Evolutionary conservation across 2,888 invertebrate genomes (phyloP).

Genomic region (Cremastobaeus sp.): DNA sequence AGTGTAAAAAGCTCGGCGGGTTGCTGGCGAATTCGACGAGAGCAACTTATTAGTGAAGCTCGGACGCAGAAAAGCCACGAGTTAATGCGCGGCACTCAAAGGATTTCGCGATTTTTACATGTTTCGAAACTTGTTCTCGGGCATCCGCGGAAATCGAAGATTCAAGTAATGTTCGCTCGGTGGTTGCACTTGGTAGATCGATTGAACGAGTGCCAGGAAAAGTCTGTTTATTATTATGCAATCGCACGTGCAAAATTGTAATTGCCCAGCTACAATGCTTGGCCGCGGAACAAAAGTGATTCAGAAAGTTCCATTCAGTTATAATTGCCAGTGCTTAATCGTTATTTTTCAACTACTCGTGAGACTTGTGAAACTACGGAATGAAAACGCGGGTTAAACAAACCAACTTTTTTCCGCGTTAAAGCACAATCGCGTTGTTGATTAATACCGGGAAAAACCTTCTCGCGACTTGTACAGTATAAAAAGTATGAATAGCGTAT

Average conservation of each 20-base stretch:
- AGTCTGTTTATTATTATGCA: slow-evolving; percentile 2
- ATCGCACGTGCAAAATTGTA: slow-evolving; percentile 7
- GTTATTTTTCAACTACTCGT: slow-evolving; percentile 26
- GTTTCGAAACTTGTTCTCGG: too few species aligned
- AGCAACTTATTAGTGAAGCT: too few species aligned
- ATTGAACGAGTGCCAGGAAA: too few species aligned
- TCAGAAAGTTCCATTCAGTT: slow-evolving; percentile 32
- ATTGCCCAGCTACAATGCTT: slow-evolving; percentile 14
- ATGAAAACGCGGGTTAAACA: slow-evolving; percentile 17
- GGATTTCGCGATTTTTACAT: too few species aligned
- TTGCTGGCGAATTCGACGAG: too few species aligned
- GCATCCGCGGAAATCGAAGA: too few species aligned
- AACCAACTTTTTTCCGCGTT: slow-evolving; percentile 30
- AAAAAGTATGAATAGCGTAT: slow-evolving; percentile 45
- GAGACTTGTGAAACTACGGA: slow-evolving; percentile 2
- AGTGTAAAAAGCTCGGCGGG: too few species aligned
- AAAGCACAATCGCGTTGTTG: slow-evolving; percentile 36
- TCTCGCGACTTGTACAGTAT: slow-evolving; percentile 46
- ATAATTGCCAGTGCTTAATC: slow-evolving; percentile 42
- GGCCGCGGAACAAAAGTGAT: slow-evolving; percentile 11
- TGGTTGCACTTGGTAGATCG: too few species aligned
- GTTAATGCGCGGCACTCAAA: too few species aligned
- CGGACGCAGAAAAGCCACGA: too few species aligned
- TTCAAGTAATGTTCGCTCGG: too few species aligned
- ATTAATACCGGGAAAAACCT: slow-evolving; percentile 34